Evolutionary conservation across 2,113 vertebrate species (phyloP), one percentile per base, ranked within the genome.

Genomic region (Forbesichthys agassizii): DNA sequence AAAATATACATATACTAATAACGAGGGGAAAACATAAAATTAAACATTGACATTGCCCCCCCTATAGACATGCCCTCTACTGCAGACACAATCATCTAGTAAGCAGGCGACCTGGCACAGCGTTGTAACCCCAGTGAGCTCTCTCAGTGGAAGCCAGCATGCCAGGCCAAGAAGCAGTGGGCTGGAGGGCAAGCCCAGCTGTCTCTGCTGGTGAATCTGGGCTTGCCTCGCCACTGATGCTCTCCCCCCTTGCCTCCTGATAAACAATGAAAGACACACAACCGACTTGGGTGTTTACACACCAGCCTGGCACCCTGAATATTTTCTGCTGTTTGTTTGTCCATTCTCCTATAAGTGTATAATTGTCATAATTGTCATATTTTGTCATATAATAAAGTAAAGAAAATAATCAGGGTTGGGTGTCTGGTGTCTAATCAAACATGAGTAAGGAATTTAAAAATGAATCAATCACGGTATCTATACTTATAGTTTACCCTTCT

Each of bases 111-210:
- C 58, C 72, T 69, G 76, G 66, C 73, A 56, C 59, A 61, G 48
- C 59, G 64, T 47, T 7, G 11, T 27, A 11, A 47, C 63, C 33
- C 51, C 59, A 68, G 73, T 9, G 27, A 71, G 77, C 77, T 65
- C 61, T 69, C 73, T 73, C 62, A 61, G 74, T 78, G 55, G 74
- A 72, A 73, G 75, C 73, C 77, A 62, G 67, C 76, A 60, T 53
- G 68, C 64, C 64, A 55, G 48, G 62, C 71, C 85, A 78, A 70
- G 69, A 66, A 42, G 75, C 77, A 69, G 52, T 8, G 52, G 46
- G 68, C 66, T 79, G 81, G 83, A 90, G 82, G 83, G 83, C 75
- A 77, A 82, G 77, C 65, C 52, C 79, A 78, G 77, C 69, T 81
- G 74, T 63, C 62, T 76, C 81, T 82, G 75, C 76, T 85, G 79